Base-by-base conservation (phyloP, 2,797 vertebrate species). In the Halcyon smyrnensis region DNA sequence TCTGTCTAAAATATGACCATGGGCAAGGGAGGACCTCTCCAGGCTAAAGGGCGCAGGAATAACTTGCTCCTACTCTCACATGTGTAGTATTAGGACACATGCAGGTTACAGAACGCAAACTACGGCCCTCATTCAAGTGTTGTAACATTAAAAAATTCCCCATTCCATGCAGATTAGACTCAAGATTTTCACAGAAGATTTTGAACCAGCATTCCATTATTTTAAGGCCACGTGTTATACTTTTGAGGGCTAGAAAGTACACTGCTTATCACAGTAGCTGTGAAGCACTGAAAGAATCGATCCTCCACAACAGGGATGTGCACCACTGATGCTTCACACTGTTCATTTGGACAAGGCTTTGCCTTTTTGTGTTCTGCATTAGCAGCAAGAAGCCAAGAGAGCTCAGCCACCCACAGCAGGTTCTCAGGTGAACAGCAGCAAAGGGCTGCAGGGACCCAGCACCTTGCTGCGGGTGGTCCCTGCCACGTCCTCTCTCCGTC, bases 351-450 rank as follows among this genome's bases (percentile, higher is more conserved):
- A 43, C n/a, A 65, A 54, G 2, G 6, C 6, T 27, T 50, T 34
- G 41, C 27, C 15, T 14, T 69, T 43, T 8, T 25, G 11, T 39
- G 10, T 32, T 34, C 71, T 41, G 34, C 45, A 43, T 41, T 50
- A 18, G 60, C 39, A 36, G 36, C 24, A 48, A 67, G 53, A 48
- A 48, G 54, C 19, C 2, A 64, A 18, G 1, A 23, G 64, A 81
- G 24, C 45, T 54, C 28, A 50, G 3, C 8, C 50, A 25, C 71
- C 25, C 41, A 12, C 20, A 15, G 24, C 28, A 83, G 60, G 11
- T 45, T n/a, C 37, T 27, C 25, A 3, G 28, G 5, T 74, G 46
- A 78, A n/a, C 0, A 1, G 7, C 0, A 34, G 5, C 23, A 46
- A 18, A 62, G n/a, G 9, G 27, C 60, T 45, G 50, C 18, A 3